Percentiles rank a stretch among this genome's conserved stretches.
Evolutionary conservation across 2,888 invertebrate species (phyloP).

Genomic region (Drosophila birchii): DNA sequence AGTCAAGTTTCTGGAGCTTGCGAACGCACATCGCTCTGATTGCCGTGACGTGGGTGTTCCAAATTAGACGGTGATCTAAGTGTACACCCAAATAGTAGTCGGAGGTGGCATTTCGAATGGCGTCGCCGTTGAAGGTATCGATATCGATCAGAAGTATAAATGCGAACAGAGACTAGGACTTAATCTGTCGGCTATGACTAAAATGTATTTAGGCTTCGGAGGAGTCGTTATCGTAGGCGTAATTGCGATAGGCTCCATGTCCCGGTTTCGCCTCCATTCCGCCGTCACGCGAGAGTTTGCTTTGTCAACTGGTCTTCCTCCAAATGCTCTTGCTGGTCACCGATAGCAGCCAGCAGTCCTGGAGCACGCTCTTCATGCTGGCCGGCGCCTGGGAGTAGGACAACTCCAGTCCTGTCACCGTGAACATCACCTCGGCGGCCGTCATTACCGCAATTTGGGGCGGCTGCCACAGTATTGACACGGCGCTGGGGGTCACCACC

Average conservation of each 20-base stretch:
- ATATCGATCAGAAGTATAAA: no score
- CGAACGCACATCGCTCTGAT: no score
- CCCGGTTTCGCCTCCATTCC: conserved; percentile 18
- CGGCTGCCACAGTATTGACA: conserved; percentile 92
- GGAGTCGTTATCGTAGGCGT: conserved; percentile 39
- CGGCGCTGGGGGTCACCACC: conserved; percentile 88
- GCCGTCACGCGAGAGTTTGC: neutral
- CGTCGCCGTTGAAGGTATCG: no score
- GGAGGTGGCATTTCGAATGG: no score
- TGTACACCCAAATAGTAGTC: no score
- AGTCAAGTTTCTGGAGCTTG: no score
- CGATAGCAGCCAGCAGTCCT: conserved; percentile 96
- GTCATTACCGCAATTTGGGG: conserved; percentile 98
- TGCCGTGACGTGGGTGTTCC: no score
- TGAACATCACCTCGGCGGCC: conserved; percentile 97
- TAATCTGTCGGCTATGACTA: conserved; percentile 2
- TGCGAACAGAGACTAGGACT: no score
- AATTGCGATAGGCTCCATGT: conserved; percentile 39
- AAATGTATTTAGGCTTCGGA: conserved; percentile 27
- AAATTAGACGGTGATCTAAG: no score
- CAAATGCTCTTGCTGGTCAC: conserved; percentile 86
- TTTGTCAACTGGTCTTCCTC: neutral
- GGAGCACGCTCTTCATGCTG: conserved; percentile 97
- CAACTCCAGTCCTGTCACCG: conserved; percentile 97
- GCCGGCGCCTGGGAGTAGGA: conserved; percentile 97